Conservation (phyloP, 2,888 invertebrate genomes). For the Phrixothrix hirtus region DNA sequence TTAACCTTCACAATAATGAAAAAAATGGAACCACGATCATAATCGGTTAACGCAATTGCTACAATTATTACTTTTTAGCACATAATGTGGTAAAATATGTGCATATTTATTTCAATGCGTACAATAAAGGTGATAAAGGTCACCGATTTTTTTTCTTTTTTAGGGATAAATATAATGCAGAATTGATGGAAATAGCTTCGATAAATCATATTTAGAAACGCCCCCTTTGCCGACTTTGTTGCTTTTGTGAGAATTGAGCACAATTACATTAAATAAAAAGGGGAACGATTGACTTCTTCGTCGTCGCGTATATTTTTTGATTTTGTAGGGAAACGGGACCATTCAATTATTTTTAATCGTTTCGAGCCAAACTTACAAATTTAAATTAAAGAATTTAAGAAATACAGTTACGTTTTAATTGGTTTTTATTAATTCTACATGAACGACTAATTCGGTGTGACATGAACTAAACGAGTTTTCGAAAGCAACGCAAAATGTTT, state of each 20-base stretch:
- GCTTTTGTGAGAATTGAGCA: constrained; percentile 9
- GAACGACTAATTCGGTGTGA: constrained; percentile 12
- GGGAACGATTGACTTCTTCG: too few species aligned
- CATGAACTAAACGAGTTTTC: constrained; percentile 16
- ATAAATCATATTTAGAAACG: constrained; percentile 25
- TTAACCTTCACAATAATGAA: not conserved
- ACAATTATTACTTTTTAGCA: constrained; percentile 2
- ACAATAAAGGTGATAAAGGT: constrained; percentile 26
- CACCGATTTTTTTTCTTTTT: constrained; percentile 15
- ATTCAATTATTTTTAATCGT: too few species aligned
- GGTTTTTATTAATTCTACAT: constrained; percentile 13
- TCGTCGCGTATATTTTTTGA: too few species aligned
- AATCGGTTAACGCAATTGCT: constrained; percentile 7
- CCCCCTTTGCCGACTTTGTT: constrained; percentile 8
- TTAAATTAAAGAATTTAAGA: constrained; percentile 7
- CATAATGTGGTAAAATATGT: constrained; percentile 25
- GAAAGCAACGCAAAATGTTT: constrained; percentile 19
- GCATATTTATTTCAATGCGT: constrained; percentile 23
- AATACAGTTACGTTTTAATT: constrained; percentile 17
- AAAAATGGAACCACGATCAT: not conserved
- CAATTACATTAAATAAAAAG: too few species aligned
- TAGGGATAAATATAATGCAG: constrained; percentile 22
- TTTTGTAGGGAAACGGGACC: too few species aligned
- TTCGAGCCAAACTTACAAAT: too few species aligned
- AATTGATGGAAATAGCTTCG: constrained; percentile 20